A percentile compares a stretch with the other conserved stretches of the same genome.
Conservation (phyloP, 2,888 invertebrate genomes). For the Caenorhabditis wallacei region DNA sequence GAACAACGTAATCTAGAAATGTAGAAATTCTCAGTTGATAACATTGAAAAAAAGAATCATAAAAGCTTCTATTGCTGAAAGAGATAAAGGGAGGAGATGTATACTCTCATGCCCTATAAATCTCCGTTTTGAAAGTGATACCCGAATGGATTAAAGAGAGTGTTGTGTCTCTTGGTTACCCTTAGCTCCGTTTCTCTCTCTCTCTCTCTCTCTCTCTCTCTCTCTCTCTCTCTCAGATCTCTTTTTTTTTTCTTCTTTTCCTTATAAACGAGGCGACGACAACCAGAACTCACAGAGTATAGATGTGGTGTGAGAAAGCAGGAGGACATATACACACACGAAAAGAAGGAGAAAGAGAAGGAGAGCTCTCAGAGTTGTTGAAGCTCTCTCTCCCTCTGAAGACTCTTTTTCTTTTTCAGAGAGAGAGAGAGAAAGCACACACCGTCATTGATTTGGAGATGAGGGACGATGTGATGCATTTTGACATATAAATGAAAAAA, state of each 20-base stretch:
- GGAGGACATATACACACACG: slow-evolving; percentile 25
- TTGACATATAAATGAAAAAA: slow-evolving; percentile 8
- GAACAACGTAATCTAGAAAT: too few species aligned
- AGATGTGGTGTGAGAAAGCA: slow-evolving; percentile 44
- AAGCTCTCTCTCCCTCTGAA: too few species aligned
- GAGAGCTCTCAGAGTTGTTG: background rate
- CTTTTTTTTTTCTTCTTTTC: background rate
- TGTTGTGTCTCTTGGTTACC: slow-evolving; percentile 12
- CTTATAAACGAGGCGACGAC: slow-evolving; percentile 24
- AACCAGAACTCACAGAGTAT: slow-evolving; percentile 31
- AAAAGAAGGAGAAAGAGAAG: slow-evolving; percentile 20
- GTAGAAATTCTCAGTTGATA: too few species aligned
- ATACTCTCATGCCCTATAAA: too few species aligned
- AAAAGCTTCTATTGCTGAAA: too few species aligned
- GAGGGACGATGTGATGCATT: slow-evolving; percentile 31
- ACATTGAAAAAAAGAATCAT: too few species aligned
- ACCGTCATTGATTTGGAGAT: slow-evolving; percentile 45
- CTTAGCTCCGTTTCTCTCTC: slow-evolving; percentile 8
- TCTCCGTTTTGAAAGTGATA: background rate
- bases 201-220: slow-evolving; percentile 8
- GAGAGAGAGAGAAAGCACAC: too few species aligned
- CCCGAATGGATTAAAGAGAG: slow-evolving; percentile 8
- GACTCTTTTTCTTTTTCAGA: slow-evolving; percentile 1
- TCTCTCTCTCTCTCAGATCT: background rate
- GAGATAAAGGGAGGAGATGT: too few species aligned